Evolutionary conservation across 2,113 vertebrate genomes (phyloP).

Genomic region (human (Homo sapiens)): DNA sequence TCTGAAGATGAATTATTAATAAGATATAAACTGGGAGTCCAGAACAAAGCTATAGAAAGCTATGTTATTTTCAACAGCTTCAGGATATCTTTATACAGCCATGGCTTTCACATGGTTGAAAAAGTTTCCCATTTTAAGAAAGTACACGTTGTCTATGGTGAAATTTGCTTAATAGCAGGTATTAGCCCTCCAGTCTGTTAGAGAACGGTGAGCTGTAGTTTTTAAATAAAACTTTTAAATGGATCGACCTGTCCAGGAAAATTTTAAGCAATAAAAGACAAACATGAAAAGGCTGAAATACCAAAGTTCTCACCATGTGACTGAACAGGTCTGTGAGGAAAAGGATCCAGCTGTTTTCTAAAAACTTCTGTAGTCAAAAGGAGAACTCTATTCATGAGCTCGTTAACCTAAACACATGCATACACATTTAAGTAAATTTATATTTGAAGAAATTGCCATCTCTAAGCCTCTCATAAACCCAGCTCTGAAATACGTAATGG

Average conservation of each 20-base stretch:
- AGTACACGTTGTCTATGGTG: neutral
- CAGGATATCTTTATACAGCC: neutral
- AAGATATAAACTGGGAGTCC: neutral
- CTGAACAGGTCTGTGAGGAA: slow-evolving; percentile 89
- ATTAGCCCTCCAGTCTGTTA: neutral
- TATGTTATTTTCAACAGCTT: neutral
- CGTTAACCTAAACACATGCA: slow-evolving; percentile 85
- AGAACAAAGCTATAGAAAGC: neutral
- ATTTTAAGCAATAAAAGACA: slow-evolving; percentile 45
- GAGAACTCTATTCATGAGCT: slow-evolving; percentile 90
- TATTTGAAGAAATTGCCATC: neutral
- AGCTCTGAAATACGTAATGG: neutral
- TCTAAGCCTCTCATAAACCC: neutral
- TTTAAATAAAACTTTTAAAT: slow-evolving; percentile 22
- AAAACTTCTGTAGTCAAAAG: slow-evolving; percentile 90
- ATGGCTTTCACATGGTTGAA: neutral
- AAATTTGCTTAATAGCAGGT: neutral
- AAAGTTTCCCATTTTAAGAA: neutral
- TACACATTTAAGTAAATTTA: slow-evolving; percentile 30
- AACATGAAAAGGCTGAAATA: slow-evolving; percentile 29
- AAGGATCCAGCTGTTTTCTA: slow-evolving; percentile 90
- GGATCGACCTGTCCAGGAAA: neutral
- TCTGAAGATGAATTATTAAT: slow-evolving; percentile 29
- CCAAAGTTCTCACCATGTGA: slow-evolving; percentile 89
- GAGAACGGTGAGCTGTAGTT: neutral